Evolutionary conservation across 2,797 vertebrate species (phyloP), one percentile per base, ranked within the genome.

Genomic region (Melanotaenia maccullochi): DNA sequence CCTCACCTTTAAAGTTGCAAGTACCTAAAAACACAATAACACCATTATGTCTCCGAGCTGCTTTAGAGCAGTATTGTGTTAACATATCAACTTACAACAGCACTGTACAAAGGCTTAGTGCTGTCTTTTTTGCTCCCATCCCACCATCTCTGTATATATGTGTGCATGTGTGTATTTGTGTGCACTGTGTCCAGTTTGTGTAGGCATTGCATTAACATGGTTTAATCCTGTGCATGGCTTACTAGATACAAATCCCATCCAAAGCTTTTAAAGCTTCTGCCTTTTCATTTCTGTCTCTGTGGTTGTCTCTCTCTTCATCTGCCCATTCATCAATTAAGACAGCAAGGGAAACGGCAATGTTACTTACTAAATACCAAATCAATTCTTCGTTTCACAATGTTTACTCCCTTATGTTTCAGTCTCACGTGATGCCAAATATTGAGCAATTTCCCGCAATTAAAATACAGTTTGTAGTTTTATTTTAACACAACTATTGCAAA

Each of bases 231-330:
- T 77, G 84, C 71, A 77, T 90, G 89, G 91, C 90, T 94, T 93
- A 93, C 90, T 93, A 91, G 85, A 92, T 82, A 92, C 88, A 93
- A 94, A 94, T 94, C 92, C 93, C 62, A 79, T 51, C 83, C 78
- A 91, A 94, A 93, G 93, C 91, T 90, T 90, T 93, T 91, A 92
- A 93, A 91, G 83, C 89, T 79, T 68, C 71, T 87, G 90, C 86
- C 90, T 89, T 92, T 93, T 93, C 75, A 90, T 91, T 90, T 87
- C 69, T 78, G 42, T 44, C 69, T 62, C 63, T n/a, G 38, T n/a
- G 20, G n/a, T 20, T 49, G 47, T 44, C 35, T 67, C 52, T 40
- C 54, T 69, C 20, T 25, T 18, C 16, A 9, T 79, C 36, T 35
- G 16, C n/a, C 71, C 60, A 40, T 82, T 66, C 24, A 24, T 60